phyloP scores from a whole-genome alignment of 2,888 invertebrate genomes.

The Agrotis ipsilon region DNA sequence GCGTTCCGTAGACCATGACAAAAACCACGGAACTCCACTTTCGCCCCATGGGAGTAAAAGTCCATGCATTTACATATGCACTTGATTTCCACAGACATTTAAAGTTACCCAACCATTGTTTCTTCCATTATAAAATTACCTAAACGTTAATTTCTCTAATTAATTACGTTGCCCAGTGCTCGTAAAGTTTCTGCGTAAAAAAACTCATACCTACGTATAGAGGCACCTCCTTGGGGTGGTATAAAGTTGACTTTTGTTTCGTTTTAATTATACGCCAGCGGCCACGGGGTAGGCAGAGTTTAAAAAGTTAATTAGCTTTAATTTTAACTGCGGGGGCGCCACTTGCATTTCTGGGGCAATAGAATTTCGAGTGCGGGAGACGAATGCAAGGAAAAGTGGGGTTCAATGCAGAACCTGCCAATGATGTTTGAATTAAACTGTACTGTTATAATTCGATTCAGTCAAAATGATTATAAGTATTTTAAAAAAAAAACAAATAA shows the following conservation, averaged over 20 bases:
- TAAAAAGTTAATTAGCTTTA: constrained; percentile 88
- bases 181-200: constrained; percentile 63
- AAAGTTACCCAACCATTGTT: constrained; percentile 21
- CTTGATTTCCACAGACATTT: background rate
- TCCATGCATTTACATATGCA: background rate
- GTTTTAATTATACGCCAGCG: constrained; percentile 84
- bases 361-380: constrained; percentile 49
- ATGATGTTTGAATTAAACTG: too few relatives aligned
- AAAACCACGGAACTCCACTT: too few relatives aligned
- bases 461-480: too few relatives aligned
- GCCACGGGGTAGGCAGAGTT: constrained; percentile 75
- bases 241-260: constrained; percentile 86
- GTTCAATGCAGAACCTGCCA: constrained; percentile 3
- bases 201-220: constrained; percentile 56
- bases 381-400: constrained; percentile 29
- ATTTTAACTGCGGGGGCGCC: constrained; percentile 81
- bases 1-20: too few relatives aligned
- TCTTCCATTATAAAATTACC: constrained; percentile 38
- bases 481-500: too few relatives aligned
- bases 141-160: constrained; percentile 60
- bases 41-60: background rate
- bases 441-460: too few relatives aligned
- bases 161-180: constrained; percentile 53
- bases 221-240: constrained; percentile 78
- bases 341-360: constrained; percentile 59